Percentiles rank a stretch among this genome's conserved stretches.
phyloP scores from a whole-genome alignment of 2,113 vertebrate genomes.

The Hypocryptadius cinnamomeus region DNA sequence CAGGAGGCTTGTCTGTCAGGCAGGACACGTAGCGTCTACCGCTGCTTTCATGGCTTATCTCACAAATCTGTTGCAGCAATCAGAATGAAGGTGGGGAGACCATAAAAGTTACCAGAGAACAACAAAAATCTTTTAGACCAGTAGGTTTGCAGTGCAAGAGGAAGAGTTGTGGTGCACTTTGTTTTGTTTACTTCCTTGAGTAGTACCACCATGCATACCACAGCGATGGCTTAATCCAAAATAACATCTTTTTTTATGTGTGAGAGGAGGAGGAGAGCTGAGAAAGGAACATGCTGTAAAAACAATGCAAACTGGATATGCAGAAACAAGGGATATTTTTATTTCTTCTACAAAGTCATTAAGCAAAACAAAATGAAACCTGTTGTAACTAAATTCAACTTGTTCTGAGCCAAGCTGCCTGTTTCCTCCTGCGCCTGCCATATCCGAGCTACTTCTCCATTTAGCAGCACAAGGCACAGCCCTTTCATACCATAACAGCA shows the following conservation, averaged over 20 bases:
- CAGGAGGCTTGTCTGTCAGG: neutral
- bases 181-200: neutral
- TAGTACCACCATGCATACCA: neutral
- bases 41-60: neutral
- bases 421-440: neutral
- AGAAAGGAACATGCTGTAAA: neutral
- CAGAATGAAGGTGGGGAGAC: neutral
- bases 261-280: neutral
- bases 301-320: neutral
- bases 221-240: neutral
- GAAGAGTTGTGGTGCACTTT: neutral
- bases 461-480: neutral
- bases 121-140: neutral
- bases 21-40: neutral
- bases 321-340: neutral
- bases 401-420: neutral
- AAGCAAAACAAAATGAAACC: neutral
- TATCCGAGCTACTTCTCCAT: neutral
- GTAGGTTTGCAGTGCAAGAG: neutral
- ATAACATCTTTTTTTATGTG: neutral
- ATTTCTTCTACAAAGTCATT: neutral
- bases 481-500: neutral
- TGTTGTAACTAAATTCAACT: neutral
- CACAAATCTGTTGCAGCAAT: neutral
- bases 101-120: neutral